Conservation (phyloP, 2,797 vertebrate species). For the Neomorphus geoffroyi region DNA sequence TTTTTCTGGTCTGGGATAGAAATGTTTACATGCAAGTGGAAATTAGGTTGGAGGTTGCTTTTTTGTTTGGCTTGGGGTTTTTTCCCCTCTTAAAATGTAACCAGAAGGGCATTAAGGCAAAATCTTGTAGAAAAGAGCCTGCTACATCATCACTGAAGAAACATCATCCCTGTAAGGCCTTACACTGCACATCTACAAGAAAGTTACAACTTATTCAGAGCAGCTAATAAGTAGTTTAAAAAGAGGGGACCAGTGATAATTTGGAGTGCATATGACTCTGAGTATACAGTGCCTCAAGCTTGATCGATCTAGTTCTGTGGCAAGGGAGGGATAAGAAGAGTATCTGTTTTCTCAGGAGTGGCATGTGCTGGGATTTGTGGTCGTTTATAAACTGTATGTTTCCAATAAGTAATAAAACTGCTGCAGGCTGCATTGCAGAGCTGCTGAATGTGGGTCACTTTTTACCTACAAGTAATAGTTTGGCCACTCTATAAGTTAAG, state of each 20-base stretch:
- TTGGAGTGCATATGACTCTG: background rate
- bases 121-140: background rate
- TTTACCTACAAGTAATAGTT: conserved; percentile 42
- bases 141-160: background rate
- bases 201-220: background rate
- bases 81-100: background rate
- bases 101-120: background rate
- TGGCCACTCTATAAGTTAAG: conserved; percentile 21
- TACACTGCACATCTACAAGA: background rate
- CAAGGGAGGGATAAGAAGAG: background rate
- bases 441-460: conserved; percentile 36
- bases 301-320: conserved; percentile 10
- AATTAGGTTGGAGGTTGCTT: background rate
- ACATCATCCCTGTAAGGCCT: background rate
- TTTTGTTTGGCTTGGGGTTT: background rate
- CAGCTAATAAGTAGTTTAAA: background rate
- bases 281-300: background rate
- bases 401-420: conserved; percentile 29
- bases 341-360: background rate
- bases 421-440: conserved; percentile 1
- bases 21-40: background rate
- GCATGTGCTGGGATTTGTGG: background rate
- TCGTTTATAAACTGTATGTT: background rate
- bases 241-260: background rate
- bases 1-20: background rate